Percentiles rank a stretch among this genome's conserved stretches.
These are phyloP conservation scores for Cylloceria caligata DNA, from an alignment of 2,888 invertebrate genomes.

Conservation along the genomic window DNA sequence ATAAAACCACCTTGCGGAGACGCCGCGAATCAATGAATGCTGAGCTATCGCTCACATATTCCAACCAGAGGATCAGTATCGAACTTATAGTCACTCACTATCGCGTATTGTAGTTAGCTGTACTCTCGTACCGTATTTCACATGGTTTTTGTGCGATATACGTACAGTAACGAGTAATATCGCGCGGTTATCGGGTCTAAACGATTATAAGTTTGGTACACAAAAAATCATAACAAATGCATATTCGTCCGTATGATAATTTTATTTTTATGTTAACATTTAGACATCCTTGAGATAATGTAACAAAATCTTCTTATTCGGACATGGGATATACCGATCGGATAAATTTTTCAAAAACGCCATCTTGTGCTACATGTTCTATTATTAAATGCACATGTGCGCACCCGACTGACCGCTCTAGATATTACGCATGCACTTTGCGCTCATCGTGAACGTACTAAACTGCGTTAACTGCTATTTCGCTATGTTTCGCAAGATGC, in stretches of 20 bases:
- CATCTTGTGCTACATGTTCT: no score
- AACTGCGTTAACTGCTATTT: neutral
- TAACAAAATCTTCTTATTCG: no score
- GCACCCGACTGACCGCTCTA: neutral
- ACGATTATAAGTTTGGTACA: no score
- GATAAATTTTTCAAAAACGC: no score
- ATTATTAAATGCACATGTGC: slow-evolving; percentile 18
- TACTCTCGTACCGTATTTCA: slow-evolving; percentile 15
- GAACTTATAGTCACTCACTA: slow-evolving; percentile 9
- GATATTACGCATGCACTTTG: neutral
- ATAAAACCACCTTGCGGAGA: neutral
- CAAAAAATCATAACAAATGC: no score
- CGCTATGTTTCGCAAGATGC: neutral
- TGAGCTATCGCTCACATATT: slow-evolving; percentile 6
- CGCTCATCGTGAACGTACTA: neutral
- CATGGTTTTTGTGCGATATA: neutral
- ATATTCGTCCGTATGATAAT: no score
- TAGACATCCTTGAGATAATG: no score
- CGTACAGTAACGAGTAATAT: neutral
- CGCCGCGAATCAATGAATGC: neutral
- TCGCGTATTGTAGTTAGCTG: neutral
- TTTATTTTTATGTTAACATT: no score
- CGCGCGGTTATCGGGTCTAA: neutral
- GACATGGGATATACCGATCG: no score
- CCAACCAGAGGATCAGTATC: slow-evolving; percentile 1